Conservation (phyloP, 2,888 invertebrate genomes). For the Julus scanicus region DNA sequence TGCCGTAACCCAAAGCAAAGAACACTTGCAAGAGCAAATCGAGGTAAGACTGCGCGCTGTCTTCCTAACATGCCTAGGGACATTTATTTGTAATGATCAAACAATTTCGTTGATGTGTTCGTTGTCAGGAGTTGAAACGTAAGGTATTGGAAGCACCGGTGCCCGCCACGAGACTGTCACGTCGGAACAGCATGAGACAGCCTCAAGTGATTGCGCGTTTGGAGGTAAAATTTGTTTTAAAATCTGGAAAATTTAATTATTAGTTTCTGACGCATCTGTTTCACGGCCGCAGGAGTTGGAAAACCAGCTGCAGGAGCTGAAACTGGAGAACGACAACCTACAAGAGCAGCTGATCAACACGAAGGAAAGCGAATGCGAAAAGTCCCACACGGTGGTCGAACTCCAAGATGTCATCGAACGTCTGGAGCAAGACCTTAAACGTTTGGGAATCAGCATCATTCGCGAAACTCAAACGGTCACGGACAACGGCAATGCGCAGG, state of each 20-base stretch:
- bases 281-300: conserved; percentile 59
- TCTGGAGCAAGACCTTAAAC: conserved; percentile 51
- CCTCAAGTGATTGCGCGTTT: background rate
- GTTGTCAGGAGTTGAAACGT: background rate
- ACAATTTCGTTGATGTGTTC: background rate
- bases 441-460: background rate
- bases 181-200: background rate
- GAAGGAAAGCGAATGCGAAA: conserved; percentile 62
- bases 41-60: background rate
- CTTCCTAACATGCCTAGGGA: background rate
- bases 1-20: background rate
- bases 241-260: conserved; percentile 1
- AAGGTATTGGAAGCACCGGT: background rate
- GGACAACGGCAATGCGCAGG: background rate
- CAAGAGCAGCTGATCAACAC: conserved; percentile 66
- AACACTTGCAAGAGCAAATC: background rate
- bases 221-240: conserved; percentile 52
- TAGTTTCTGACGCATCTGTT: too few relatives aligned
- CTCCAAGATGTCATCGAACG: conserved; percentile 13
- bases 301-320: conserved; percentile 59
- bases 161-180: background rate
- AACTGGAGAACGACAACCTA: conserved; percentile 65
- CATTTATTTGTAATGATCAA: background rate
- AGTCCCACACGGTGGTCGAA: conserved; percentile 54
- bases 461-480: background rate